Conservation (phyloP, 2,113 vertebrate species). For the Gadus chalcogrammus region DNA sequence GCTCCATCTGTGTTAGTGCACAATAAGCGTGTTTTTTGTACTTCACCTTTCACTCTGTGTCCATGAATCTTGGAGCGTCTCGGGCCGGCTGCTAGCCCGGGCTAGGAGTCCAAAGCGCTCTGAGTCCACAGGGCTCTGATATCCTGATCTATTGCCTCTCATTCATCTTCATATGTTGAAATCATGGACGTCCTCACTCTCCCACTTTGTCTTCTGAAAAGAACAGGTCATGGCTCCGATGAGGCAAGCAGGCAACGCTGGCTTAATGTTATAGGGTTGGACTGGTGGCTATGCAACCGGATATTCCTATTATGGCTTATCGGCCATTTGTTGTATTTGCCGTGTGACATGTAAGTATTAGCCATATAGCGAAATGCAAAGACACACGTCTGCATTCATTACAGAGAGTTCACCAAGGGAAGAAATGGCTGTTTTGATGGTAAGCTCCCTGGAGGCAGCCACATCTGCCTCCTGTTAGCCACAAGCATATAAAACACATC, state of each 20-base stretch:
- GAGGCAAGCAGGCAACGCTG: too few relatives aligned
- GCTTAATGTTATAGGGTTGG: too few relatives aligned
- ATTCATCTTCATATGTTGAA: conserved; percentile 47
- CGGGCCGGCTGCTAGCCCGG: conserved; percentile 12
- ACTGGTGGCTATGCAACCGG: not conserved
- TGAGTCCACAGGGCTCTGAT: conserved; percentile 31
- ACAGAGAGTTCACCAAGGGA: conserved; percentile 48
- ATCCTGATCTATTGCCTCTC: conserved; percentile 45
- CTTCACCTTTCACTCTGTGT: conserved; percentile 28
- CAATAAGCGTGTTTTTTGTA: conserved; percentile 12
- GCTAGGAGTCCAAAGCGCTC: conserved; percentile 35
- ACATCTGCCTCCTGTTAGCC: conserved; percentile 72
- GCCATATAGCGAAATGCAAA: conserved; percentile 1
- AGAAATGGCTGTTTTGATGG: conserved; percentile 52
- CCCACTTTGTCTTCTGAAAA: conserved; percentile 23
- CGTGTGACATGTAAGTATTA: conserved; percentile 14
- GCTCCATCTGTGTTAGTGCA: conserved; percentile 3
- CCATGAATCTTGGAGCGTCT: conserved; percentile 43
- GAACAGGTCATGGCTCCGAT: too few relatives aligned
- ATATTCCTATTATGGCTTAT: conserved; percentile 11
- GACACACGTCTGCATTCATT: conserved; percentile 42
- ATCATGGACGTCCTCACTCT: conserved; percentile 36
- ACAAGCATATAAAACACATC: conserved; percentile 64
- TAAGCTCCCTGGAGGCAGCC: conserved; percentile 47
- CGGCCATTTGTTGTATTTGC: conserved; percentile 9